Evolutionary conservation across 2,113 vertebrate species (phyloP), one percentile per base, ranked within the genome.

Genomic region (Seriola dumerili): DNA sequence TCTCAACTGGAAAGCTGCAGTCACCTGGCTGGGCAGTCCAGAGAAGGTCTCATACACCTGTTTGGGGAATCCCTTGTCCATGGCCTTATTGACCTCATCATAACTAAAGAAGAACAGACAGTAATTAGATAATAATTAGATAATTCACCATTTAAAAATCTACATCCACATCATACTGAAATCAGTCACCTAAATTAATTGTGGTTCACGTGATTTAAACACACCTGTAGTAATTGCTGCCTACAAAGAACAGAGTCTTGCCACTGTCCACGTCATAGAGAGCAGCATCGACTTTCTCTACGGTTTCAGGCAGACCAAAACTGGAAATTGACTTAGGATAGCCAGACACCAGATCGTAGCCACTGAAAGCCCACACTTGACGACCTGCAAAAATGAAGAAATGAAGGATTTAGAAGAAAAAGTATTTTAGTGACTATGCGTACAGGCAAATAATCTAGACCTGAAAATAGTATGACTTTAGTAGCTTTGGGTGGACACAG

Each of bases 221-320:
- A 80, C 90, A 99, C 98, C 97, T 98, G 95, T 97, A 99, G 80
- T 96, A 96, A 6, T 91, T 40, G 11, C 85, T 67, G 1, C 78
- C 95, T 8, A 92, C 65, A 50, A 99, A 99, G 92, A 99, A 97
- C 72, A 97, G 94, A 0, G 95, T 96, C 93, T 97, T 98, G 12
- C 88, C 25, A 14, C 93, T 80, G 0, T 55, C 0, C 46, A 48
- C 52, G 16, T 97, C 94, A 32, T 79, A 95, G 40, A 97, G 90
- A 50, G 95, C 97, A 1, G 97, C 98, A 25, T 96, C 94, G 5
- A 99, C 88, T 75, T 95, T 96, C 80, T 83, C 93, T 25, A 98
- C 70, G 0, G 25, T 90, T 62, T 80, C 88, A 0, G 97, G 96
- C 59, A 99, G 93, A 23, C 96, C 95, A 1, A 97, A 86, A 7